Conservation (phyloP, 2,888 invertebrate species). For the Xylota sylvarum region DNA sequence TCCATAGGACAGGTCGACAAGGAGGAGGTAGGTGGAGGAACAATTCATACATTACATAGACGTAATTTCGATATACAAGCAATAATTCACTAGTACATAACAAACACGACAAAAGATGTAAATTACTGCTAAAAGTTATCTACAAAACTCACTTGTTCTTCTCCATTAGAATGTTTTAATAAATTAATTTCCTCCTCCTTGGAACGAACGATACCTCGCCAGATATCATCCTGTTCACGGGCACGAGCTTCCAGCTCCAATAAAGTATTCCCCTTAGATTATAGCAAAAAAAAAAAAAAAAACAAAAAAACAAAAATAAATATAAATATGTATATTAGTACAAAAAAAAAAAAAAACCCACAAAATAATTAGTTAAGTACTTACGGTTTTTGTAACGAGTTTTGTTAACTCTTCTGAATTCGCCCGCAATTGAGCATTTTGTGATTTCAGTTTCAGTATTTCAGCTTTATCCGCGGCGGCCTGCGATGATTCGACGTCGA, state of each 20-base stretch:
- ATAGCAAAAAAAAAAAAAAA: constrained; percentile 34
- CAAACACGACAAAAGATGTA: background rate
- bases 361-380: constrained; percentile 79
- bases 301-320: constrained; percentile 25
- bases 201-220: constrained; percentile 83
- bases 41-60: too few relatives aligned
- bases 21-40: too few relatives aligned
- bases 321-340: background rate
- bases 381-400: constrained; percentile 91
- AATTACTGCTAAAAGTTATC: background rate
- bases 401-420: constrained; percentile 90
- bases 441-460: constrained; percentile 85
- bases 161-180: constrained; percentile 84
- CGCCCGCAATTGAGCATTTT: constrained; percentile 88
- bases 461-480: constrained; percentile 77
- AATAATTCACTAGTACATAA: too few relatives aligned
- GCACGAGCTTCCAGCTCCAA: constrained; percentile 83
- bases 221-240: constrained; percentile 84
- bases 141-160: constrained; percentile 80
- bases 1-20: too few relatives aligned
- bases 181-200: constrained; percentile 83
- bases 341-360: constrained; percentile 23
- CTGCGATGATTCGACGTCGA: constrained; percentile 70
- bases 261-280: constrained; percentile 82
- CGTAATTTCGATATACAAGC: background rate